Evolutionary conservation across 1,140 invertebrate genomes (phyloP).

Genomic region (Drosophila leontia): DNA sequence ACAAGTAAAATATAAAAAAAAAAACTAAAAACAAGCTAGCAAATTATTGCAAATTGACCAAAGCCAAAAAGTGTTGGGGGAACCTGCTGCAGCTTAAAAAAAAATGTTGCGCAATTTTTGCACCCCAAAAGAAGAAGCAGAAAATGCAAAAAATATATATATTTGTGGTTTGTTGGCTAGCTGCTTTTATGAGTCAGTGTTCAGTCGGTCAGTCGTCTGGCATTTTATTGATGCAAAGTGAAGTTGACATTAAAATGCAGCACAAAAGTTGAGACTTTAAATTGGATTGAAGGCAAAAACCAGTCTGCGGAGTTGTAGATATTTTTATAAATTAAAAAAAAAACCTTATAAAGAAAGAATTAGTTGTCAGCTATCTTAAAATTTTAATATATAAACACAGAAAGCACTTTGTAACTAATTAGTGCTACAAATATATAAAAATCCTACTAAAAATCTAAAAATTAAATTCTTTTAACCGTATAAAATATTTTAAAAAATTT

Average conservation of each 20-base stretch:
- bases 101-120: conserved; percentile 61
- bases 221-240: conserved; percentile 67
- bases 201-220: conserved; percentile 14
- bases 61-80: conserved; percentile 40
- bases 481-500: neutral
- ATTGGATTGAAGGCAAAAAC: conserved; percentile 6
- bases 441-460: neutral
- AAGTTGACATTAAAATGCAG: conserved; percentile 59
- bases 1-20: neutral
- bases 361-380: no score
- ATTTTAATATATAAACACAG: conserved; percentile 1
- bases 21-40: conserved; percentile 17
- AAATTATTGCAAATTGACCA: conserved; percentile 56
- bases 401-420: neutral
- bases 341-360: no score
- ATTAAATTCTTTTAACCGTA: neutral
- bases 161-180: conserved; percentile 9
- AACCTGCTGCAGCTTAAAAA: conserved; percentile 36
- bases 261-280: conserved; percentile 13
- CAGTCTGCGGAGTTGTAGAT: neutral
- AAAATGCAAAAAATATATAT: conserved; percentile 41
- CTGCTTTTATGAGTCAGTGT: conserved; percentile 38
- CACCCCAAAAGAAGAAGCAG: conserved; percentile 27
- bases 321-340: conserved; percentile 3
- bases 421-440: neutral